Percentiles rank a stretch among this genome's conserved stretches.
Evolutionary conservation across 2,113 vertebrate species (phyloP).

Genomic region (Atrichornis clamosus): DNA sequence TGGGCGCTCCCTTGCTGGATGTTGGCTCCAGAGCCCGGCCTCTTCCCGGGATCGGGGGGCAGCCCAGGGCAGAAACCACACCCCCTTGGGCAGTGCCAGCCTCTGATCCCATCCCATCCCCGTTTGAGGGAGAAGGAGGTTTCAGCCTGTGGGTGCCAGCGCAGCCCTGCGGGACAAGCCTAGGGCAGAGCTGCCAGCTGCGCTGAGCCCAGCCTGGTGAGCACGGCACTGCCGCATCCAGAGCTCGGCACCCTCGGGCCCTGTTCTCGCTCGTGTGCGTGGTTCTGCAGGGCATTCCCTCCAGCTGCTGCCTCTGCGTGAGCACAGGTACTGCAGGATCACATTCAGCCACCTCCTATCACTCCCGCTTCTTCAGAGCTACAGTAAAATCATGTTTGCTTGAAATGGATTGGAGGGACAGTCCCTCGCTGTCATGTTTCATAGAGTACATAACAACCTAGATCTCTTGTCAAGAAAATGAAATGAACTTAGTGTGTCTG

Average conservation of each 20-base stretch:
- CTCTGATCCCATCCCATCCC: too few relatives aligned
- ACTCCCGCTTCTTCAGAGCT: background rate
- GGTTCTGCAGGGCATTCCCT: background rate
- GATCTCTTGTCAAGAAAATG: conserved; percentile 47
- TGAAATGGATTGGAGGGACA: background rate
- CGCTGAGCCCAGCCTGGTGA: background rate
- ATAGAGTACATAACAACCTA: conserved; percentile 12
- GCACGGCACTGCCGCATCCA: accelerated
- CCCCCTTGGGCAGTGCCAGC: too few relatives aligned
- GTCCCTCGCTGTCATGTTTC: background rate
- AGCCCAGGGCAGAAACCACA: background rate
- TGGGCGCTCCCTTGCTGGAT: background rate
- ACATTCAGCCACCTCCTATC: background rate
- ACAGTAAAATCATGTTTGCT: background rate
- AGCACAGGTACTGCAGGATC: background rate
- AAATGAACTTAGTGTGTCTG: conserved; percentile 26
- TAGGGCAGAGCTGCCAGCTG: background rate
- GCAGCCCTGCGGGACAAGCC: background rate
- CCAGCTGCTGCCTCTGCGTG: background rate
- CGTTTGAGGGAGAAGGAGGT: background rate
- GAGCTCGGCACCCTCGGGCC: accelerated
- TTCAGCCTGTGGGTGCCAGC: background rate
- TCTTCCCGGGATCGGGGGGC: background rate
- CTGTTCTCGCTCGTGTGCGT: accelerated
- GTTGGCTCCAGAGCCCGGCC: background rate